Percentiles rank a stretch among this genome's conserved stretches.
These are phyloP conservation scores for Babyrousa celebensis DNA, from an alignment of 2,797 vertebrate genomes.

Conservation along the genomic window DNA sequence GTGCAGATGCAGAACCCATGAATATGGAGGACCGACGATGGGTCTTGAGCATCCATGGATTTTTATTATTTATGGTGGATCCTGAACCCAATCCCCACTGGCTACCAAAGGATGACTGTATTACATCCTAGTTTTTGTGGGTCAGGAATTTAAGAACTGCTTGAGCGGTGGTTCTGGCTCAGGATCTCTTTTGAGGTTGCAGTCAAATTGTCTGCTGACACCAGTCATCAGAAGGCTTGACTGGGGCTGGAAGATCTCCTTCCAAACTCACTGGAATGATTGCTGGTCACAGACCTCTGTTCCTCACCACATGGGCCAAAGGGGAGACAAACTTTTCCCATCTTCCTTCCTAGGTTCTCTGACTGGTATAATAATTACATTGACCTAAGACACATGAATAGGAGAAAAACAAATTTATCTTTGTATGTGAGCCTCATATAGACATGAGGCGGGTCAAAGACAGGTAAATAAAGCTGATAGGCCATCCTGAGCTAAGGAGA, in stretches of 20 bases:
- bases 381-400: neutral
- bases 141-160: neutral
- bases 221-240: neutral
- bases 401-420: neutral
- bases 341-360: neutral
- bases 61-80: neutral
- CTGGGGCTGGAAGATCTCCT: neutral
- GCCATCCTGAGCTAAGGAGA: neutral
- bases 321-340: neutral
- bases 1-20: neutral
- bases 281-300: neutral
- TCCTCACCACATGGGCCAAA: neutral
- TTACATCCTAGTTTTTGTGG: slow-evolving; percentile 14
- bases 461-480: neutral
- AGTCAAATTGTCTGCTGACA: neutral
- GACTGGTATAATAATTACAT: neutral
- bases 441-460: neutral
- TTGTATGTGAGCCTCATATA: neutral
- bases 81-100: neutral
- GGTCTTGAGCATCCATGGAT: neutral
- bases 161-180: slow-evolving; percentile 19
- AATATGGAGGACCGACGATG: neutral
- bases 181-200: neutral
- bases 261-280: neutral
- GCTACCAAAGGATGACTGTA: neutral